phyloP scores from a whole-genome alignment of 2,113 vertebrate genomes.

The Lagenorhynchus albirostris region DNA sequence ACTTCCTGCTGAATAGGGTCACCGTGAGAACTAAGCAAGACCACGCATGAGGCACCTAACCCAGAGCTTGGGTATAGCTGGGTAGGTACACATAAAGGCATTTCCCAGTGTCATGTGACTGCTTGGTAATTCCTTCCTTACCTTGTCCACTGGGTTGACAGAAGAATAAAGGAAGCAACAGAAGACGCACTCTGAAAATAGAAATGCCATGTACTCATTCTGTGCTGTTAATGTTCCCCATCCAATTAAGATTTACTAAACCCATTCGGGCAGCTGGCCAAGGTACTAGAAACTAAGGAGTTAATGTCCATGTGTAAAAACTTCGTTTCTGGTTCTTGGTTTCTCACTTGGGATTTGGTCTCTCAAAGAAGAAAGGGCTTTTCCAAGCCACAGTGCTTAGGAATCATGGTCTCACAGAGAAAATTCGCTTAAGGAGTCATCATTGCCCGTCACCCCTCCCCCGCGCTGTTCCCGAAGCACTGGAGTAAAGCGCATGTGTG shows the following conservation, averaged over 20 bases:
- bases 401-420: neutral
- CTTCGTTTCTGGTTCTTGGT: neutral
- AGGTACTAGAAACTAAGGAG: neutral
- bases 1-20: neutral
- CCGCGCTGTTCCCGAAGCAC: neutral
- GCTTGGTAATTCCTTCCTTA: neutral
- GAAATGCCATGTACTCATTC: neutral
- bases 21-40: neutral
- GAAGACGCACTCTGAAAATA: neutral
- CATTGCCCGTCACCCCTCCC: neutral
- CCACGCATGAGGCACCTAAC: neutral
- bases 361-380: conserved; percentile 7
- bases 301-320: neutral
- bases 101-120: neutral
- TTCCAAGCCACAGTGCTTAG: neutral
- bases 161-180: neutral
- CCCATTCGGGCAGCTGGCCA: neutral
- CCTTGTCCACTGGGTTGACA: neutral
- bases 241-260: neutral
- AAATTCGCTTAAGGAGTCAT: neutral
- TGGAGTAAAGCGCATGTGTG: neutral
- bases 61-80: neutral
- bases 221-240: neutral
- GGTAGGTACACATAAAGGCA: neutral
- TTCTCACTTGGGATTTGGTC: neutral